These are phyloP conservation scores for Petrolisthes cinctipes DNA, from an alignment of 2,888 invertebrate species.

Conservation along the genomic window DNA sequence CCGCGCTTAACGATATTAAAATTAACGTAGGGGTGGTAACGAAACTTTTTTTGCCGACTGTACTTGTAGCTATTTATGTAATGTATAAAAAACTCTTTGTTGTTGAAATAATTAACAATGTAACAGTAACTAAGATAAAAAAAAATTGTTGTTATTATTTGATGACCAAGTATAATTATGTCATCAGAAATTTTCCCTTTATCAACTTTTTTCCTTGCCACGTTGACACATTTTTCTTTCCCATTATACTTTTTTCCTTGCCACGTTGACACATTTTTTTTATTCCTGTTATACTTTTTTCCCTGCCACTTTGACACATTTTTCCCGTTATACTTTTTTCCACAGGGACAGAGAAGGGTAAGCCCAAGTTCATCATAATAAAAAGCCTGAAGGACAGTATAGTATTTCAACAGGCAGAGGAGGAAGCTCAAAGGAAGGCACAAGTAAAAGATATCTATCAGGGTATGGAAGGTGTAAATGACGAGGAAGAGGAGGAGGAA, in stretches of 20 bases:
- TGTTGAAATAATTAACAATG: no score
- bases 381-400: conserved; percentile 60
- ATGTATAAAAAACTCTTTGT: neutral
- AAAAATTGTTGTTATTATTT: no score
- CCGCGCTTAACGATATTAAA: no score
- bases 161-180: no score
- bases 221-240: neutral
- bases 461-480: neutral
- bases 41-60: no score
- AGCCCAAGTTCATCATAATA: conserved; percentile 54
- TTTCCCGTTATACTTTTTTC: neutral
- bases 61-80: no score
- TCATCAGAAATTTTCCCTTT: neutral
- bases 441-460: neutral
- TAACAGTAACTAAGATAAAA: no score
- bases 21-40: no score
- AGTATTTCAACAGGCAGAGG: conserved; percentile 59
- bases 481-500: neutral
- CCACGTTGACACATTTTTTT: neutral
- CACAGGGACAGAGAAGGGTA: conserved; percentile 53
- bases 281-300: neutral
- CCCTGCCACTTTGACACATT: neutral
- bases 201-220: neutral
- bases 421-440: conserved; percentile 48
- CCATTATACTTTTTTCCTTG: neutral